Evolutionary conservation across 2,888 invertebrate species (phyloP), one percentile per base, ranked within the genome.

Genomic region (Spatulosminthurus flaviceps): DNA sequence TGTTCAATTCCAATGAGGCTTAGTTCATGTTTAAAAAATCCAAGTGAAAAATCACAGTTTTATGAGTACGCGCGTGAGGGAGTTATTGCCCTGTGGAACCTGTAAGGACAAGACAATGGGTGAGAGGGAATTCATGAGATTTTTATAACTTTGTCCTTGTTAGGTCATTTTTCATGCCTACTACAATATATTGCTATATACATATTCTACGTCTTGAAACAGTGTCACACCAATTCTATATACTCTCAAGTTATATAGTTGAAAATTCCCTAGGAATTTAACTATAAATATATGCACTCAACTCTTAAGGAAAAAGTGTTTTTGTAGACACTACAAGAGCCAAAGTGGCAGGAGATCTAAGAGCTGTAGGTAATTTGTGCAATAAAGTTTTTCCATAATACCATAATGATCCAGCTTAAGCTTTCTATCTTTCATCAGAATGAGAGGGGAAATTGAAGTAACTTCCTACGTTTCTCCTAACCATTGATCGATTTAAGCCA

Each of bases 341-440:
- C n/a, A n/a, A n/a, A n/a, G n/a, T n/a, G n/a, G n/a, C n/a, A n/a
- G n/a, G n/a, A n/a, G n/a, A n/a, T n/a, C n/a, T n/a, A n/a, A n/a
- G n/a, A n/a, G n/a, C 34, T 34, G 34, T 4, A 51, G 5, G 51
- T 51, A 51, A 51, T 51, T 51, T 51, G n/a, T 19, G 7, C 16
- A 2, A 9, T n/a, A 51, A 51, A 51, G 2, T 51, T 51, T 51
- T n/a, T n/a, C 2, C 7, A 51, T 51, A 51, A 13, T 51, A 51
- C 51, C 1, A 2, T n/a, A 13, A 13, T 51, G n/a, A 51, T 34
- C 9, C 16, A 19, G 5, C 51, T 51, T 51, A 51, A 51, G 51
- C 51, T 19, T n/a, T n/a, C 51, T 51, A 51, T 51, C 51, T 51
- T 51, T 51, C 9, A 51, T 51, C 51, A 51, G 16, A 51, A 51